Evolutionary conservation across 2,888 invertebrate species (phyloP).

Genomic region (Luperina testacea): DNA sequence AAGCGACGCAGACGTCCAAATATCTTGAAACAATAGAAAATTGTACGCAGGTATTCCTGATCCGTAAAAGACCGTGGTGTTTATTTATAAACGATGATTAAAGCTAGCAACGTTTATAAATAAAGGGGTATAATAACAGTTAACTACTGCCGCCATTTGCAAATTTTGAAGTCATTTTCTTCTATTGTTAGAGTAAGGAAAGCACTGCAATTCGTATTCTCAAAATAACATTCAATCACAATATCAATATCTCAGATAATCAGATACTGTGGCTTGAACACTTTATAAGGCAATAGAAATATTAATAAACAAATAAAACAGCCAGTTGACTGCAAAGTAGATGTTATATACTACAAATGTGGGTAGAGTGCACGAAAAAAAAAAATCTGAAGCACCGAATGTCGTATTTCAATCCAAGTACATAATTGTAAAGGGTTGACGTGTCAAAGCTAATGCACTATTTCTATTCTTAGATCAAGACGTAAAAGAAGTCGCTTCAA

Average conservation of each 20-base stretch:
- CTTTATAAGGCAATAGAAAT: neutral
- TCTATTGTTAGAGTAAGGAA: neutral
- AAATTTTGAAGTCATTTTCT: neutral
- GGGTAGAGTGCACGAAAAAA: neutral
- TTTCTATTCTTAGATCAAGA: slow-evolving; percentile 25
- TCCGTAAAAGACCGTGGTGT: neutral
- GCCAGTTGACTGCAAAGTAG: neutral
- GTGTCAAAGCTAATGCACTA: slow-evolving; percentile 19
- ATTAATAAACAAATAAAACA: slow-evolving; percentile 4
- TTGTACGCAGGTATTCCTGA: neutral
- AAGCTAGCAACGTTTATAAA: too few relatives aligned
- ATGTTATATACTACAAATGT: neutral
- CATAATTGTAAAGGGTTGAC: slow-evolving; percentile 20
- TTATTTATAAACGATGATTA: too few relatives aligned
- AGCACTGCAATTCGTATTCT: neutral
- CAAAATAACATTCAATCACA: neutral
- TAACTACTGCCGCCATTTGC: neutral
- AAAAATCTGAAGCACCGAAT: neutral
- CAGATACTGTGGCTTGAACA: neutral
- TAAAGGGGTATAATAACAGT: neutral
- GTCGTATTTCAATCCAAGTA: slow-evolving; percentile 20
- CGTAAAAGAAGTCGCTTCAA: neutral
- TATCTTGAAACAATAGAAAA: neutral
- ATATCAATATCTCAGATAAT: neutral
- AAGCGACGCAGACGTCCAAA: neutral